Conservation (phyloP, 2,888 invertebrate genomes). For the Nomada lathburiana region DNA sequence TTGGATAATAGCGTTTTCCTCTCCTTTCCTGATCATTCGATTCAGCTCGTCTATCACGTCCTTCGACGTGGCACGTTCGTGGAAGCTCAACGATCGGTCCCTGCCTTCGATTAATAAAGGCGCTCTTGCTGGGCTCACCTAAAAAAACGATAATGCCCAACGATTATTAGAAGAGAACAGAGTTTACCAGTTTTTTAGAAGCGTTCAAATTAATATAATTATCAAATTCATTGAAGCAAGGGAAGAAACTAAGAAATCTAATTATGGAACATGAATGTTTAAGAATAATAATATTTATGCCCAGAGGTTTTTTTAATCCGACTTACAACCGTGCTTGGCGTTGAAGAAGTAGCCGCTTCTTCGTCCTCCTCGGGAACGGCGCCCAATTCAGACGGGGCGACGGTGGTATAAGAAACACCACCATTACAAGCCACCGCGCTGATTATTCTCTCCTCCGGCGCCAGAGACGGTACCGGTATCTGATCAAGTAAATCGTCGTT, state of each 20-base stretch:
- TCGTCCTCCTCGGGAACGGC: slow-evolving; percentile 89
- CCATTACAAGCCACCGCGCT: slow-evolving; percentile 76
- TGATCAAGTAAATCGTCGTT: slow-evolving; percentile 77
- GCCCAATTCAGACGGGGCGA: slow-evolving; percentile 84
- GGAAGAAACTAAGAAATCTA: not conserved
- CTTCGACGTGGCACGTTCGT: slow-evolving; percentile 90
- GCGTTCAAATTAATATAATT: not conserved
- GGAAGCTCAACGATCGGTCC: slow-evolving; percentile 88
- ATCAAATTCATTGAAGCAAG: no score
- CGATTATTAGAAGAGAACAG: not conserved
- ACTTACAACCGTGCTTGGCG: slow-evolving; percentile 90
- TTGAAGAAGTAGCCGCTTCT: slow-evolving; percentile 87
- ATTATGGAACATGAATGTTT: not conserved
- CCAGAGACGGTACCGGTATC: slow-evolving; percentile 83
- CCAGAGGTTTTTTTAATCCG: not conserved
- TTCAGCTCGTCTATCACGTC: slow-evolving; percentile 92
- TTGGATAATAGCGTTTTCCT: slow-evolving; percentile 81
- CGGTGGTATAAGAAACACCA: slow-evolving; percentile 74
- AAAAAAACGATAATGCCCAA: not conserved
- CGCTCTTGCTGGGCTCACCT: slow-evolving; percentile 81
- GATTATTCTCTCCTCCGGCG: slow-evolving; percentile 82
- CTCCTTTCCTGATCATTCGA: slow-evolving; percentile 87
- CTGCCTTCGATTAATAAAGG: slow-evolving; percentile 78
- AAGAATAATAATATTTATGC: not conserved
- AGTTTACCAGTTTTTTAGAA: not conserved